phyloP scores from a whole-genome alignment of 2,113 vertebrate species.

The Zapus hudsonius region DNA sequence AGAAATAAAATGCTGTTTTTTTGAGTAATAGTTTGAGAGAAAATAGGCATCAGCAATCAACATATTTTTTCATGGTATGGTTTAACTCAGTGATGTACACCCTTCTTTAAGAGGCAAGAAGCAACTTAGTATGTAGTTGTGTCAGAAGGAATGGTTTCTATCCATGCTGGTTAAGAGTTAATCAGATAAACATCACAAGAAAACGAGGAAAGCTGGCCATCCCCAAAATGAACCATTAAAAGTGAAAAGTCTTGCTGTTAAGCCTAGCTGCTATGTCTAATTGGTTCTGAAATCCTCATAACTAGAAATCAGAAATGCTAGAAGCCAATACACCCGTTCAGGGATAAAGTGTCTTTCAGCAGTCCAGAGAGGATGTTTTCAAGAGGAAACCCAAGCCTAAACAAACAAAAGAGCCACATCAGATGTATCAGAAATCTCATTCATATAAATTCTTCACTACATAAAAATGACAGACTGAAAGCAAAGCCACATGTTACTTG shows the following conservation, averaged over 20 bases:
- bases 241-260: conserved; percentile 60
- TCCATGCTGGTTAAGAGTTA: conserved; percentile 45
- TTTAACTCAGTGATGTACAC: not conserved
- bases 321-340: conserved; percentile 52
- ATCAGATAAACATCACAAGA: conserved; percentile 31
- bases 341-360: conserved; percentile 57
- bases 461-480: conserved; percentile 61
- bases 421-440: conserved; percentile 42
- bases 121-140: conserved; percentile 8
- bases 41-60: not conserved
- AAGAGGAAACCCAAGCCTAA: conserved; percentile 69
- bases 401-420: conserved; percentile 66
- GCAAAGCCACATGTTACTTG: conserved; percentile 68
- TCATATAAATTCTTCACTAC: conserved; percentile 63
- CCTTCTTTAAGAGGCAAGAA: conserved; percentile 16
- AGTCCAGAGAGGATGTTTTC: conserved; percentile 63
- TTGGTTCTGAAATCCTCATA: conserved; percentile 69
- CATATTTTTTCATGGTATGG: not conserved
- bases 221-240: conserved; percentile 44
- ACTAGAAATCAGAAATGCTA: conserved; percentile 66
- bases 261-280: conserved; percentile 2
- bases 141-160: conserved; percentile 37
- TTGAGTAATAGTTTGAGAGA: not conserved
- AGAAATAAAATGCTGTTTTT: not conserved
- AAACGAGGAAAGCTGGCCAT: not conserved